Base-by-base conservation (phyloP, 1,140 invertebrate species). In the Brachionus sp. region DNA sequence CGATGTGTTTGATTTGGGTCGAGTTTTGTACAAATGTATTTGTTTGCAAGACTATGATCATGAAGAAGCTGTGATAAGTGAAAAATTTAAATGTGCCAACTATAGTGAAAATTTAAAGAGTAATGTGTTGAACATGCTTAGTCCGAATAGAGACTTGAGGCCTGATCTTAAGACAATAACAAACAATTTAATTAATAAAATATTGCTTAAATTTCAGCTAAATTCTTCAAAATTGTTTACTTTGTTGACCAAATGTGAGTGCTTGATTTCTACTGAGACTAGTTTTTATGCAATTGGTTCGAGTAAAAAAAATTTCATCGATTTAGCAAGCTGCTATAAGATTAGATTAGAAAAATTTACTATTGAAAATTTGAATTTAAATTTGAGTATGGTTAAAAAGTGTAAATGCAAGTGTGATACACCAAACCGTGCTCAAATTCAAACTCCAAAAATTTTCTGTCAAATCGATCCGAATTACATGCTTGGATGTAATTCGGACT, bases 21-120 rank as follows among this genome's bases (percentile, higher is more conserved):
- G 7, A 23, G 25, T 75, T 5, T 12, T 75, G 19, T 75, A 50
- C 33, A 75, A 75, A 46, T 75, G 70, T 13, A 46, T 75, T 25
- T 25, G 16, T 9, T 25, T 25, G 5, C 19, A 75, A 46, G 70
- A 75, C 12, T 75, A 35, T 13, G 29, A 35, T 10, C 0, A 19
- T 19, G 29, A 37, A 9, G 66, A 70, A 12, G 6, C 66, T 1
- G 12, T 70, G 5, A 12, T 70, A 5, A 70, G 33, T 10, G 13
- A n/a, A 16, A 35, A 19, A 16, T 70, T 70, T 39, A 70, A 70
- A 70, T 19, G 23, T 46, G 25, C 42, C 10, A 46, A 75, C 44
- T 75, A 46, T 75, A 75, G 70, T 25, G 70, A 75, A 46, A 75
- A 75, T 29, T 10, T 75, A 23, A 75, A 75, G 25, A 75, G 44